Evolutionary conservation across 2,797 vertebrate species (phyloP).

Genomic region (Psittacula derbiana): DNA sequence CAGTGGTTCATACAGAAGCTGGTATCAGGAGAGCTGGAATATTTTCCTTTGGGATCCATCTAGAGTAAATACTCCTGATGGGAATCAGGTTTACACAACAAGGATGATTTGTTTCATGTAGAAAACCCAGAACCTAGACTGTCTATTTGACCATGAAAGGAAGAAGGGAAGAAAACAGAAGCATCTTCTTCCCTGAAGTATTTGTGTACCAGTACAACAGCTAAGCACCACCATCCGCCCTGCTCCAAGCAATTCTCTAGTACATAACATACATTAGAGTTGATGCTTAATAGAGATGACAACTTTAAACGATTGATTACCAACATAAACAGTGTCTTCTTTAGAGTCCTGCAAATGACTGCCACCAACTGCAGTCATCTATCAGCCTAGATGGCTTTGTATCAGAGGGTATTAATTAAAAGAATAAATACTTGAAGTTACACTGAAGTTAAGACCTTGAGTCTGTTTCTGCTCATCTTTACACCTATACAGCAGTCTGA

Average conservation of each 20-base stretch:
- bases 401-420: background rate
- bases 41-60: background rate
- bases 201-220: background rate
- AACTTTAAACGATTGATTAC: background rate
- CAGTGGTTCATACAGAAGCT: background rate
- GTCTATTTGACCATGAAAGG: background rate
- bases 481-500: background rate
- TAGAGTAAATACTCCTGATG: background rate
- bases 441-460: background rate
- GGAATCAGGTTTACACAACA: background rate
- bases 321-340: background rate
- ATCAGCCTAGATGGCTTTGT: background rate
- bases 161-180: background rate
- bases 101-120: background rate
- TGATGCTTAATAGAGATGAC: background rate
- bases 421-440: background rate
- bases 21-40: background rate
- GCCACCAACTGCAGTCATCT: background rate
- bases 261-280: too few relatives aligned
- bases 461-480: background rate
- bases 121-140: background rate
- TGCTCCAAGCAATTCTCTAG: background rate
- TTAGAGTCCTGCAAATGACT: background rate
- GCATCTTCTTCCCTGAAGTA: background rate
- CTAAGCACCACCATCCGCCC: background rate